These are phyloP conservation scores for Hypomesus transpacificus DNA, from an alignment of 2,113 vertebrate species.

Conservation along the genomic window DNA sequence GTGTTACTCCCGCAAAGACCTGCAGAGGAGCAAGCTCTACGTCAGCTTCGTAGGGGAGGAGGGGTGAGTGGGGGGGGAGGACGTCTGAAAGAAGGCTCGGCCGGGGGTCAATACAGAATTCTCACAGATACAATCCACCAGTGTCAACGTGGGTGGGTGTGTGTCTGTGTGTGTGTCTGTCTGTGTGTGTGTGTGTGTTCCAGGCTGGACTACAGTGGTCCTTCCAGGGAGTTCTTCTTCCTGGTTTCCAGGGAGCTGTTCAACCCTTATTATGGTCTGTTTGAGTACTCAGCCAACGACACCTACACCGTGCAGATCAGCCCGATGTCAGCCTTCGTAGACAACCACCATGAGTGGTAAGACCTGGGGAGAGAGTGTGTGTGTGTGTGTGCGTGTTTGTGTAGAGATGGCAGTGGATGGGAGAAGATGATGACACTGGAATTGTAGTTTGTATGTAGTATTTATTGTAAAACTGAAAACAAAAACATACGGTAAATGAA, in stretches of 20 bases:
- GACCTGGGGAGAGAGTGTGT: background rate
- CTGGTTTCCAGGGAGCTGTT: constrained; percentile 91
- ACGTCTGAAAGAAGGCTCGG: background rate
- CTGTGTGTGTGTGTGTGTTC: constrained; percentile 10
- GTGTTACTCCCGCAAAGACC: constrained; percentile 90
- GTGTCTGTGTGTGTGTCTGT: constrained; percentile 13
- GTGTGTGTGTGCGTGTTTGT: background rate
- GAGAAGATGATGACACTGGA: too few relatives aligned
- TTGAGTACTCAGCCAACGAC: constrained; percentile 91
- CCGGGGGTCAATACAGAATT: background rate
- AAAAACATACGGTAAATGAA: background rate
- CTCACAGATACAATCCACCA: too few relatives aligned
- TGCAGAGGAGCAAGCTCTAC: constrained; percentile 91
- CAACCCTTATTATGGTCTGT: constrained; percentile 91
- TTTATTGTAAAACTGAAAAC: background rate
- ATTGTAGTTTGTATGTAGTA: background rate
- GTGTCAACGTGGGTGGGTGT: background rate
- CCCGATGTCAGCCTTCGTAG: constrained; percentile 93
- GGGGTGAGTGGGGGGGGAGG: constrained; percentile 69
- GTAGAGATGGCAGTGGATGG: background rate
- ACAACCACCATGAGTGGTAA: constrained; percentile 96
- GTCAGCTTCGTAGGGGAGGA: constrained; percentile 93
- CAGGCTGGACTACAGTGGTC: constrained; percentile 89
- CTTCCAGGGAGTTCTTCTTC: constrained; percentile 92
- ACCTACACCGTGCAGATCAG: constrained; percentile 95